Conservation (phyloP, 92 coral and sea anemone species). For the Heteractis magnifica region DNA sequence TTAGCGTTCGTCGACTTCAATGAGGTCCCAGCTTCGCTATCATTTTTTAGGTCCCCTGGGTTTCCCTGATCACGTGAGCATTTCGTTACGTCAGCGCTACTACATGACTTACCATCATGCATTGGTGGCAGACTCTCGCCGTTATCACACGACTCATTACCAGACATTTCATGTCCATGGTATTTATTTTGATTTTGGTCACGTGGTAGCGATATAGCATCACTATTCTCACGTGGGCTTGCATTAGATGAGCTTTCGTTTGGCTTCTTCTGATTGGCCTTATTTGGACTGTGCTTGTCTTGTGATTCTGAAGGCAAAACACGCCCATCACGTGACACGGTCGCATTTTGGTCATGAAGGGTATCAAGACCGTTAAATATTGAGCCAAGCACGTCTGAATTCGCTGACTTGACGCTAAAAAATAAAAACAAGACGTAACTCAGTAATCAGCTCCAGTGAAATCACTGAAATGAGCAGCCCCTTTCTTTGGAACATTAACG, state of each 20-base stretch:
- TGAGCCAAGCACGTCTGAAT: constrained; percentile 88
- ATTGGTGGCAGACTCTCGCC: background rate
- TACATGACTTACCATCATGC: background rate
- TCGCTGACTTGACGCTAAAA: constrained; percentile 40
- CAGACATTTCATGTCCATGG: background rate
- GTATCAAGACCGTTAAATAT: constrained; percentile 81
- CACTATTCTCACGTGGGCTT: background rate
- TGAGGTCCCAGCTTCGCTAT: background rate
- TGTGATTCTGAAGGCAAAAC: constrained; percentile 38
- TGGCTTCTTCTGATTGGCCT: background rate
- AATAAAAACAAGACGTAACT: no score
- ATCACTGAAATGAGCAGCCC: no score
- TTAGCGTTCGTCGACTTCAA: background rate
- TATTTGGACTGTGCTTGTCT: background rate
- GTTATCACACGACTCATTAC: background rate
- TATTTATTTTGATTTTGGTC: background rate
- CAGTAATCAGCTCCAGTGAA: no score
- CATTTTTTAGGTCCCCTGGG: background rate
- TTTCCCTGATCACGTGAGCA: background rate
- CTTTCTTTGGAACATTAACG: no score
- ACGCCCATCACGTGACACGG: constrained; percentile 67
- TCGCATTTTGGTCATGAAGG: constrained; percentile 53
- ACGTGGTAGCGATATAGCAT: background rate
- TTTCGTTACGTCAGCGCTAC: background rate
- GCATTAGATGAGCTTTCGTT: background rate